Percentiles rank a stretch among this genome's conserved stretches.
Evolutionary conservation across 2,797 vertebrate genomes (phyloP).

Genomic region (Paedocypris micromegethes): DNA sequence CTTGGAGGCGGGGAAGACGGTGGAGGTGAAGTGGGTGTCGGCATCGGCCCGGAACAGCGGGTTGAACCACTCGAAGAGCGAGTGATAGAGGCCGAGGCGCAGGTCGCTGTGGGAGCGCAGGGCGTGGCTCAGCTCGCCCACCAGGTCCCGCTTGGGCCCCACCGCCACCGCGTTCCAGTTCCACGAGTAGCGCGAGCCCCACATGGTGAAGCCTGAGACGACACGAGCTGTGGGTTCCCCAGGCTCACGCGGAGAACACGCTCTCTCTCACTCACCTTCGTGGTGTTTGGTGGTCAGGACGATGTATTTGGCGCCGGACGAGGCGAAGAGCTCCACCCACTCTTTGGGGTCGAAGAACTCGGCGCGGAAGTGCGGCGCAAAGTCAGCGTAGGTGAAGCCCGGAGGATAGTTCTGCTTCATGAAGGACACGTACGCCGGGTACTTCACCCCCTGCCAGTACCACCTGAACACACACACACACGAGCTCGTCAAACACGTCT

Average conservation of each 20-base stretch:
- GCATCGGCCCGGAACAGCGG: slow-evolving; percentile 78
- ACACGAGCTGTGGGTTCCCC: background rate
- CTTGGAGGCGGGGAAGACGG: slow-evolving; percentile 76
- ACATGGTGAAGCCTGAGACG: slow-evolving; percentile 83
- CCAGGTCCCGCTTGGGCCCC: slow-evolving; percentile 82
- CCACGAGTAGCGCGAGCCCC: slow-evolving; percentile 90
- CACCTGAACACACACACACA: slow-evolving; percentile 67
- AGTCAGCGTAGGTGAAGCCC: slow-evolving; percentile 84
- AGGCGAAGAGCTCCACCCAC: slow-evolving; percentile 82
- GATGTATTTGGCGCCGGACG: slow-evolving; percentile 91
- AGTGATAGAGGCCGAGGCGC: slow-evolving; percentile 90
- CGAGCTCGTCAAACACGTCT: background rate
- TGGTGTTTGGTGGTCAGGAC: slow-evolving; percentile 97
- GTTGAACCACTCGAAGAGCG: slow-evolving; percentile 96
- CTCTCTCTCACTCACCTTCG: slow-evolving; percentile 79
- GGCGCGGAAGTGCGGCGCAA: slow-evolving; percentile 81
- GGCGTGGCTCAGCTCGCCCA: slow-evolving; percentile 76
- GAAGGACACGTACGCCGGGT: slow-evolving; percentile 73
- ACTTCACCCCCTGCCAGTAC: slow-evolving; percentile 80
- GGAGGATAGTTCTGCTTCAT: slow-evolving; percentile 87
- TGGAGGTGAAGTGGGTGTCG: slow-evolving; percentile 68
- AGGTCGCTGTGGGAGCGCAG: slow-evolving; percentile 71
- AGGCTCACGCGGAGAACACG: too few relatives aligned
- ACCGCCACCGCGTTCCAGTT: slow-evolving; percentile 89
- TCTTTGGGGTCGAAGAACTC: slow-evolving; percentile 83